Conservation (phyloP, 1,140 invertebrate species). For the Leptopilina clavipes region DNA sequence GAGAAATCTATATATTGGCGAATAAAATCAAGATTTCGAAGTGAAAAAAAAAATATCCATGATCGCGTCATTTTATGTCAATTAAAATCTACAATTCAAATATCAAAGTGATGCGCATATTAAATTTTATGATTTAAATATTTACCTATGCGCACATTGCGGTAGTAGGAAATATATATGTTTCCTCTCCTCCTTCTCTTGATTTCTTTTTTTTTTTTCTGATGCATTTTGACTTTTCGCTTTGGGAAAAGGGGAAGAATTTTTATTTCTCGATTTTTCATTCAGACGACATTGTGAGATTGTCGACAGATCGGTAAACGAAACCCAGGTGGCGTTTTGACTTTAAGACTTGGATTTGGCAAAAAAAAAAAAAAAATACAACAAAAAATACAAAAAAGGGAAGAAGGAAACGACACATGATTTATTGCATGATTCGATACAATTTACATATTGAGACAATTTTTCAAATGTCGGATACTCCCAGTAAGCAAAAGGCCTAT, state of each 20-base stretch:
- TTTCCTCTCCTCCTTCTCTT: neutral
- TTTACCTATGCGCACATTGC: constrained; percentile 1
- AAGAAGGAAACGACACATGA: constrained; percentile 14
- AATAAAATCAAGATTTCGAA: neutral
- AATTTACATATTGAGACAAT: constrained; percentile 9
- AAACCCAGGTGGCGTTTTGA: constrained; percentile 3
- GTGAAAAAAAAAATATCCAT: neutral
- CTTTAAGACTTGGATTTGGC: neutral
- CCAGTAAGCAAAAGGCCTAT: too few relatives aligned
- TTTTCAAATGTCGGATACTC: too few relatives aligned
- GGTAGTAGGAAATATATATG: neutral
- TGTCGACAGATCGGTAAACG: constrained; percentile 12
- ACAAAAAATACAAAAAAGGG: too few relatives aligned
- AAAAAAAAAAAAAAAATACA: neutral
- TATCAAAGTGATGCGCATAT: neutral
- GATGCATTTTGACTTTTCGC: neutral
- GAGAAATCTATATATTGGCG: too few relatives aligned
- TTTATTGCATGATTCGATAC: neutral
- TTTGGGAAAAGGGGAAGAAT: too few relatives aligned
- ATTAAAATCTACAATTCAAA: neutral
- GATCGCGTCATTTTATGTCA: neutral
- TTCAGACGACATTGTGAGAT: neutral
- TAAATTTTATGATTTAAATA: constrained; percentile 14
- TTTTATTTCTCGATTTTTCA: neutral
- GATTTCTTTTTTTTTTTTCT: neutral